Evolutionary conservation across 1,140 invertebrate species (phyloP), one percentile per base, ranked within the genome.

Genomic region (Drosophila paulistorum): DNA sequence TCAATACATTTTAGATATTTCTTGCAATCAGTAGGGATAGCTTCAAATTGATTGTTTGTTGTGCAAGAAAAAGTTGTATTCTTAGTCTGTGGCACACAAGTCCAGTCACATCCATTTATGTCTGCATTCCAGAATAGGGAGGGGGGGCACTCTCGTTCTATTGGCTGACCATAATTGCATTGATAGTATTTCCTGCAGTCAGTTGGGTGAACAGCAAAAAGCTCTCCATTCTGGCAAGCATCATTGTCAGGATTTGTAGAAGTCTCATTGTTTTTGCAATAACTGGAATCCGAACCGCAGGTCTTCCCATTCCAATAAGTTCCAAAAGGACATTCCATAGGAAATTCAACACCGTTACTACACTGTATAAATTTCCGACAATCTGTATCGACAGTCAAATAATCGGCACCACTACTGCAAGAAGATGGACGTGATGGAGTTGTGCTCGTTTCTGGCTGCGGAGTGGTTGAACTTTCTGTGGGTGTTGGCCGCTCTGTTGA

Each of bases 351-450:
- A 17, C 62, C 67, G 20, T 80, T 64, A 51, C 58, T 48, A 7
- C 79, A 81, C 26, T 77, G 79, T n/a, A 77, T 67, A 45, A 60
- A 81, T 41, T 77, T 69, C 0, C 62, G 65, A 14, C 79, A 81
- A 57, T 81, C 67, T 0, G 26, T 30, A 60, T 41, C n/a, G 69
- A 74, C 35, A 2, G 78, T 71, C 10, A 79, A 33, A 45, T 65
- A 81, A 10, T 17, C 20, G 54, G 37, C 20, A 0, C 64, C 72
- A 26, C 45, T 68, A 3, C 17, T 39, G 23, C 76, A 79, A 7
- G 68, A 70, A 1, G 61, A 33, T 7, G 60, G 65, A 20, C 59
- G 7, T 39, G 0, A 3, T 39, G 37, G 9, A 10, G 35, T 37
- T 7, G 48, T 57, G 37, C 20, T 26, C 3, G 20, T 33, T 7